Evolutionary conservation across 1,140 invertebrate species (phyloP).

Genomic region (Drosophila ambigua): DNA sequence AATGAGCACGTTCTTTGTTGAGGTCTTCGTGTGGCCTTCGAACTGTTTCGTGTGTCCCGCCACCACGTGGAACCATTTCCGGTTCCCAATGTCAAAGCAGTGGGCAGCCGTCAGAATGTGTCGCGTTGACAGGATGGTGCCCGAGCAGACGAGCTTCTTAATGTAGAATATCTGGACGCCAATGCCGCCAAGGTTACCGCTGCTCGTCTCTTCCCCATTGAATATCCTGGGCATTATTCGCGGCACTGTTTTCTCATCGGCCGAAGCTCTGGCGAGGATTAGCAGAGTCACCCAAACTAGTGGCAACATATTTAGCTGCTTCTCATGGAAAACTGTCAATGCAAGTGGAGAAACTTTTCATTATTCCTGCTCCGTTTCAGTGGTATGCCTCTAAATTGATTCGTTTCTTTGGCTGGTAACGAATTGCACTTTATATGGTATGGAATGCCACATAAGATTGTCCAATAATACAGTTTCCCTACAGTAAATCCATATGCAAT

Average conservation of each 20-base stretch:
- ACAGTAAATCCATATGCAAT: too few species aligned
- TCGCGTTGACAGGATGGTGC: constrained; percentile 14
- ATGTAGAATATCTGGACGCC: constrained; percentile 24
- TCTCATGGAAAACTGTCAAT: not conserved
- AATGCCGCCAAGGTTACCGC: constrained; percentile 27
- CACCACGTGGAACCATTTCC: constrained; percentile 9
- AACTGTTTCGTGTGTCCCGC: constrained; percentile 10
- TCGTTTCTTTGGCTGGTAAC: constrained; percentile 12
- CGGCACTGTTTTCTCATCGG: not conserved
- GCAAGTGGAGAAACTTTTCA: not conserved
- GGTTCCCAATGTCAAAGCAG: constrained; percentile 28
- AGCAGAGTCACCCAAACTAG: not conserved
- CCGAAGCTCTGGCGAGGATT: not conserved
- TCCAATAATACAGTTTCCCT: too few species aligned
- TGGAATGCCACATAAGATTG: too few species aligned
- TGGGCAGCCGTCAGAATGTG: constrained; percentile 45
- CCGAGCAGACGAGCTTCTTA: constrained; percentile 19
- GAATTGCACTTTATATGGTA: not conserved
- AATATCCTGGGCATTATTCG: constrained; percentile 28
- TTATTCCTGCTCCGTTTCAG: not conserved
- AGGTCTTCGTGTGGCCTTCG: not conserved
- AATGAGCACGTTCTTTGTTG: constrained; percentile 5
- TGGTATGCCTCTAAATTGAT: constrained; percentile 11
- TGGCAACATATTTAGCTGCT: constrained; percentile 2
- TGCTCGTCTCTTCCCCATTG: not conserved